phyloP scores from a whole-genome alignment of 2,113 vertebrate species.

The Dendropsophus ebraccatus region DNA sequence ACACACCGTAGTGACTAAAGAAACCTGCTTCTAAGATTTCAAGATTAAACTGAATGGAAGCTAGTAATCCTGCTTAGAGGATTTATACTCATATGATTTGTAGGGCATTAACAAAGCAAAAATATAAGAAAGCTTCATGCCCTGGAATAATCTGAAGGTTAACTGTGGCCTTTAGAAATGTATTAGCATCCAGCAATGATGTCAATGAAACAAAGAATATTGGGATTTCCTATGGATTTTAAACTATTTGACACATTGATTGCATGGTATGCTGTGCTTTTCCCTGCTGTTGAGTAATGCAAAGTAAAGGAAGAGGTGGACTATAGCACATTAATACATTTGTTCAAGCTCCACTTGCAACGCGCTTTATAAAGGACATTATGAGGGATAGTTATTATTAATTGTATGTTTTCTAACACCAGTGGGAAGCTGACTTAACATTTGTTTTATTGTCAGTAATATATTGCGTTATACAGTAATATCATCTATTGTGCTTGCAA shows the following conservation, averaged over 20 bases:
- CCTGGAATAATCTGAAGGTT: slow-evolving; percentile 53
- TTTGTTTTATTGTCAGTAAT: no score
- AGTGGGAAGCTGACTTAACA: neutral
- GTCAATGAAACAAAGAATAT: slow-evolving; percentile 42
- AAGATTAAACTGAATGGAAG: slow-evolving; percentile 57
- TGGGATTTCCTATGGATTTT: slow-evolving; percentile 9
- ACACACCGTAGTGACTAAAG: slow-evolving; percentile 50
- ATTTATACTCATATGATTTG: slow-evolving; percentile 57
- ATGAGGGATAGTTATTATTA: no score
- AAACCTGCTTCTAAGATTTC: slow-evolving; percentile 53
- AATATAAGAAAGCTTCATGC: slow-evolving; percentile 47
- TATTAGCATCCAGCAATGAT: slow-evolving; percentile 42
- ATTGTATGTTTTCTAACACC: no score
- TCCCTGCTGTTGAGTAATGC: neutral
- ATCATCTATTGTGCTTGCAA: no score
- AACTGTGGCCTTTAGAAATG: slow-evolving; percentile 32
- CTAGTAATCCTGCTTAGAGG: slow-evolving; percentile 55
- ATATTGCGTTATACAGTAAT: no score
- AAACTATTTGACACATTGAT: neutral
- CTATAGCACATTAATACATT: neutral
- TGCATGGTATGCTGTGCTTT: neutral
- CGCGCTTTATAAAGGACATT: no score
- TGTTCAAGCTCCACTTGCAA: neutral
- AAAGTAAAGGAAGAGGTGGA: no score
- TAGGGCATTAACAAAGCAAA: slow-evolving; percentile 52